These are phyloP conservation scores for Cotesia glomerata DNA, from an alignment of 1,140 invertebrate species.

Conservation along the genomic window DNA sequence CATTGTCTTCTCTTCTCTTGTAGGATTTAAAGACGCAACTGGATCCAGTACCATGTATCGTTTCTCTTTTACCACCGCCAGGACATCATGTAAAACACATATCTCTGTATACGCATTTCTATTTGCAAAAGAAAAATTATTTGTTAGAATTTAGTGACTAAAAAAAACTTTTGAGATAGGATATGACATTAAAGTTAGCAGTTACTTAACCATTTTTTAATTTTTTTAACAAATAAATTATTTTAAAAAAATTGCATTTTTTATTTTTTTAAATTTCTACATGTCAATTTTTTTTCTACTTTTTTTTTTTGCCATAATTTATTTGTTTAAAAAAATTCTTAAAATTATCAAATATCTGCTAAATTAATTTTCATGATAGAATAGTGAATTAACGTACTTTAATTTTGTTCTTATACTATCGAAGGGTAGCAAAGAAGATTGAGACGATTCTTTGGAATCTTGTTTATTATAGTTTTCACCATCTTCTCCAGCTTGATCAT, in stretches of 20 bases:
- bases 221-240: no score
- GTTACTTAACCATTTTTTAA: no score
- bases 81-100: constrained; percentile 89
- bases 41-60: constrained; percentile 94
- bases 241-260: no score
- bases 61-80: constrained; percentile 91
- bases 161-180: not conserved
- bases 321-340: no score
- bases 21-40: constrained; percentile 64
- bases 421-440: constrained; percentile 91
- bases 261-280: no score
- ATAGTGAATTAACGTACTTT: constrained; percentile 51
- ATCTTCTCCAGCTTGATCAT: constrained; percentile 67
- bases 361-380: no score
- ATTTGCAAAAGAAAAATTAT: not conserved
- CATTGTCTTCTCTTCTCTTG: constrained; percentile 91
- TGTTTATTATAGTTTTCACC: constrained; percentile 69
- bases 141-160: not conserved
- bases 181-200: no score
- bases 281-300: no score
- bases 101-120: constrained; percentile 88
- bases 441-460: constrained; percentile 77
- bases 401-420: constrained; percentile 91
- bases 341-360: no score
- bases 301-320: no score